Conservation (phyloP, 2,797 vertebrate genomes). For the Alectoris magna region DNA sequence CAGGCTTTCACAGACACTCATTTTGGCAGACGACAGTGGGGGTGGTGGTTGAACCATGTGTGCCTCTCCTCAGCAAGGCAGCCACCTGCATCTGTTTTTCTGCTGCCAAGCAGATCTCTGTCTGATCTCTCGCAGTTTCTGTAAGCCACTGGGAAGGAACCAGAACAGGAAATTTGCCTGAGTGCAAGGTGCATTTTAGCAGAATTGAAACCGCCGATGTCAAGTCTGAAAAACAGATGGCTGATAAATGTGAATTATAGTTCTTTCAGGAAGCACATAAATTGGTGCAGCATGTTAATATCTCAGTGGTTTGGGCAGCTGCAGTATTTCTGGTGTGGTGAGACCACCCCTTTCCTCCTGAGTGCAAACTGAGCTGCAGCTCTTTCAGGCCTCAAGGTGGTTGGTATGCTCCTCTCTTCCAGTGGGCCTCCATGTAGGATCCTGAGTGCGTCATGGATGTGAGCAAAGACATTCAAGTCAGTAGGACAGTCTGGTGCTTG, state of each 20-base stretch:
- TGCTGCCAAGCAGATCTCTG: neutral
- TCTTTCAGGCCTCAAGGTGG: neutral
- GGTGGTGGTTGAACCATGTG: fast-evolving
- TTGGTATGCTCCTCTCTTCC: neutral
- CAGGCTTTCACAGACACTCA: fast-evolving
- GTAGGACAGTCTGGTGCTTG: neutral
- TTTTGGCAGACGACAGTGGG: fast-evolving
- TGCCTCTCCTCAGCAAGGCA: neutral
- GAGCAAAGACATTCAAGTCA: neutral
- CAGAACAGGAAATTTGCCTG: constrained; percentile 64
- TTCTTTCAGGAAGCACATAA: constrained; percentile 27
- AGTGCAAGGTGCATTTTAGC: constrained; percentile 28
- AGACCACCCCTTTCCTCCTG: neutral
- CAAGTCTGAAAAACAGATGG: constrained; percentile 47
- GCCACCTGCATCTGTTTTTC: neutral
- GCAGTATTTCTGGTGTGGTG: neutral
- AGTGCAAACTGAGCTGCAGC: neutral
- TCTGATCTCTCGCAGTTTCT: constrained; percentile 23
- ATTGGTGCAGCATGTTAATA: neutral
- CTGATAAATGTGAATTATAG: constrained; percentile 25
- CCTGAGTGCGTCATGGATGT: fast-evolving
- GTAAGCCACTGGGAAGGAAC: constrained; percentile 42
- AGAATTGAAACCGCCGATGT: constrained; percentile 14
- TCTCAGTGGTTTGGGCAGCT: neutral
- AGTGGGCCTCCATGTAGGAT: neutral